Evolutionary conservation across 2,797 vertebrate species (phyloP).

Genomic region (Dendrocincla tyrannina): DNA sequence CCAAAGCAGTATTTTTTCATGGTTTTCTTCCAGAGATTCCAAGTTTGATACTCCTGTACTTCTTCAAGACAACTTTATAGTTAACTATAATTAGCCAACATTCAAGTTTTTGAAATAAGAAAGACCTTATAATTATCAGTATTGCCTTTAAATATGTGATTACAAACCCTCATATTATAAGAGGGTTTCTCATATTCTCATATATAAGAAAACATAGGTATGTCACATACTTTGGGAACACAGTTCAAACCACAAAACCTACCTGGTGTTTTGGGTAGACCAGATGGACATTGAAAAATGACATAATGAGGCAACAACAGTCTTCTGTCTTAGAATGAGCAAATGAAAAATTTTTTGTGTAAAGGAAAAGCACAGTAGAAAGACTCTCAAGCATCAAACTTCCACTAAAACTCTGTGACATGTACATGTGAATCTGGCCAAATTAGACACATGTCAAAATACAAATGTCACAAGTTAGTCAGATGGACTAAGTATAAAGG

Average conservation of each 20-base stretch:
- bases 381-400: not conserved
- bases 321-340: not conserved
- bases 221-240: not conserved
- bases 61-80: not conserved
- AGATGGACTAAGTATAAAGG: not conserved
- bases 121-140: not conserved
- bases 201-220: not conserved
- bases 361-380: not conserved
- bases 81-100: not conserved
- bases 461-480: not conserved
- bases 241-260: not conserved
- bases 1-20: not conserved
- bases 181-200: too few relatives aligned
- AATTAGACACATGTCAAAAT: not conserved
- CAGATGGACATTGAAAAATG: not conserved
- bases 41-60: not conserved
- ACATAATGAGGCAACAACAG: not conserved
- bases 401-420: not conserved
- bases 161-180: too few relatives aligned
- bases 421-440: not conserved
- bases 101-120: not conserved
- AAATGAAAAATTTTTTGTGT: not conserved
- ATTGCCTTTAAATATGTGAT: not conserved
- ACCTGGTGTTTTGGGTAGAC: not conserved
- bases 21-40: not conserved